Percentiles rank a stretch among this genome's conserved stretches.
These are phyloP conservation scores for Camarhynchus parvulus DNA, from an alignment of 2,113 vertebrate species.

Conservation along the genomic window DNA sequence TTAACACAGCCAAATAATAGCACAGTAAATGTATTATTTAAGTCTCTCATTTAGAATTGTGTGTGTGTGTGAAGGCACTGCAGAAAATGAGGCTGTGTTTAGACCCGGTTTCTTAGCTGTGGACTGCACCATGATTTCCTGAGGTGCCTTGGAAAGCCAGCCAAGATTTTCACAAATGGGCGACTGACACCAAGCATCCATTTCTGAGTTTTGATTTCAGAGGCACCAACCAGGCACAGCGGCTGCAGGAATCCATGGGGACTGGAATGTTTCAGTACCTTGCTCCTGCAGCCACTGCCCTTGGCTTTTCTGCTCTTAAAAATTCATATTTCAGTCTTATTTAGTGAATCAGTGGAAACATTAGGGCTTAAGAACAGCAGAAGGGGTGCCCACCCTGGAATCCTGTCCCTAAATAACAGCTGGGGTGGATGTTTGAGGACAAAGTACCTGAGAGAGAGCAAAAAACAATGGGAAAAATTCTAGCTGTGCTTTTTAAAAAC, in stretches of 20 bases:
- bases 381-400: not conserved
- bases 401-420: not conserved
- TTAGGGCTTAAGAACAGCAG: not conserved
- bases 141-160: not conserved
- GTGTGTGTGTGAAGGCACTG: not conserved
- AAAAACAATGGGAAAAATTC: not conserved
- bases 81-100: not conserved
- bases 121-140: not conserved
- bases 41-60: not conserved
- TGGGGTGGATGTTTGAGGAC: not conserved
- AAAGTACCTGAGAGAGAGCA: not conserved
- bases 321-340: not conserved
- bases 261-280: not conserved
- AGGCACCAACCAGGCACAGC: not conserved
- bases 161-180: not conserved
- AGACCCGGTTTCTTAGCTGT: not conserved
- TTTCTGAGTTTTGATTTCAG: not conserved
- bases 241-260: not conserved
- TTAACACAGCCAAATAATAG: conserved; percentile 59
- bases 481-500: not conserved
- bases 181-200: not conserved
- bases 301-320: not conserved
- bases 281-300: not conserved
- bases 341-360: not conserved
- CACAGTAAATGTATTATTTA: conserved; percentile 50